These are phyloP conservation scores for Chanos chanos DNA, from an alignment of 2,797 vertebrate species.

Conservation along the genomic window DNA sequence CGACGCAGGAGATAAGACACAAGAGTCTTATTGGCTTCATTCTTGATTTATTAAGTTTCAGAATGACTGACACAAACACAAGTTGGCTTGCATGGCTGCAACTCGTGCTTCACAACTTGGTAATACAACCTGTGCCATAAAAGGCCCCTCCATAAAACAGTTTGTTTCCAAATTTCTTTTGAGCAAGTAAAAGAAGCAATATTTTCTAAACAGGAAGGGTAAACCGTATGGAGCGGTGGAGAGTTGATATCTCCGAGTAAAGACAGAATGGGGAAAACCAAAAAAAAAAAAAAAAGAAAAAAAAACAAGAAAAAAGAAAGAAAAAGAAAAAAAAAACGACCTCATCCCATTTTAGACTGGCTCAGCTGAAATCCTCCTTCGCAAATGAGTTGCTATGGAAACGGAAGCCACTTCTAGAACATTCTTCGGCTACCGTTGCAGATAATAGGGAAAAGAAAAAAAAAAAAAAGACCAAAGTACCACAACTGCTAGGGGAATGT, in stretches of 20 bases:
- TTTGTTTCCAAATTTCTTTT: too few relatives aligned
- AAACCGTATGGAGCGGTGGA: not conserved
- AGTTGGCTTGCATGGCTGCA: conserved; percentile 2
- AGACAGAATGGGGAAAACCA: not conserved
- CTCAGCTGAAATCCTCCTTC: not conserved
- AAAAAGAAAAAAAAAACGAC: not conserved
- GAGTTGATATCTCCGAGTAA: not conserved
- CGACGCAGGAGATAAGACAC: not conserved
- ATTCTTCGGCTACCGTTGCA: not conserved
- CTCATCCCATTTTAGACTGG: too few relatives aligned
- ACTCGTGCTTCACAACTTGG: too few relatives aligned
- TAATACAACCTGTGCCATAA: not conserved
- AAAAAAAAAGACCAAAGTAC: conserved; percentile 60
- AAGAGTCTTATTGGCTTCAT: not conserved
- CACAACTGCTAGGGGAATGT: conserved; percentile 83
- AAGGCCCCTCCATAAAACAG: too few relatives aligned
- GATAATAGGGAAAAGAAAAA: not conserved
- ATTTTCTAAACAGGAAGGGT: too few relatives aligned
- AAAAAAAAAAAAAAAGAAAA: not conserved
- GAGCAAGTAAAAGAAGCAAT: too few relatives aligned
- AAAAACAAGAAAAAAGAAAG: not conserved
- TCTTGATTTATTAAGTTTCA: conserved; percentile 26
- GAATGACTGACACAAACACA: conserved; percentile 4
- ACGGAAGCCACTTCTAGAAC: not conserved
- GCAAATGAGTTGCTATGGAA: conserved; percentile 1